Base-by-base conservation (phyloP, 2,888 invertebrate genomes). In the Germaria angustata region DNA sequence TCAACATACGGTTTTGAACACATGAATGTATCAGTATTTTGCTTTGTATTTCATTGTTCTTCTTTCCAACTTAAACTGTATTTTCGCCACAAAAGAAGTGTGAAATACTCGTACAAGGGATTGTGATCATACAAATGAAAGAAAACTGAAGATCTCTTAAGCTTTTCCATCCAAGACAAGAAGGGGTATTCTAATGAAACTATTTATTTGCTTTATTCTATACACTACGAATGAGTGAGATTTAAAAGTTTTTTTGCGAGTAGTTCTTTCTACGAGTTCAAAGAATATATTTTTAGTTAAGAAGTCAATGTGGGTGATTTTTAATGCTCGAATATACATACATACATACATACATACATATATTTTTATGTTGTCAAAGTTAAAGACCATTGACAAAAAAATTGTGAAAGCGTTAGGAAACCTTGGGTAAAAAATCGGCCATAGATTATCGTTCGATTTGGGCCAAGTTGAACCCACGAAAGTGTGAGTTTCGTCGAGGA, bases 161-260 rank as follows among this genome's bases (percentile, higher is more conserved):
- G 51, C 53, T 55, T 68, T 41, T 28, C 44, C 44, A 63, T 22
- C 34, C 46, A 46, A 71, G 20, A 63, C 32, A 44, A 44, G 17
- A 46, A 24, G 39, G 20, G 20, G 22, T 28, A 15, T 36, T 28
- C 11, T 41, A 39, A 65, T 24, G 13, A 39, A 28, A 49, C 34
- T 51, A 41, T 80, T 69, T 69, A 46, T 73, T 73, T 73, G 49
- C 32, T 68, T 73, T 51, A 61, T 28, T 28, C 5, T 32, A 53
- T 61, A 63, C 39, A 51, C n/a, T 39, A 11, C 9, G 20, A 36
- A 66, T 11, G 17, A 68, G 20, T 59, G 51, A 49, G 59, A 68
- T 46, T 53, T 61, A 24, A 51, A 41, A 20, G 28, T 51, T 1
- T 51, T 20, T n/a, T 11, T 11, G 13, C n/a, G 20, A 20, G 20